Base-by-base conservation (phyloP, 2,888 invertebrate genomes). In the Drosophila hamatofila region DNA sequence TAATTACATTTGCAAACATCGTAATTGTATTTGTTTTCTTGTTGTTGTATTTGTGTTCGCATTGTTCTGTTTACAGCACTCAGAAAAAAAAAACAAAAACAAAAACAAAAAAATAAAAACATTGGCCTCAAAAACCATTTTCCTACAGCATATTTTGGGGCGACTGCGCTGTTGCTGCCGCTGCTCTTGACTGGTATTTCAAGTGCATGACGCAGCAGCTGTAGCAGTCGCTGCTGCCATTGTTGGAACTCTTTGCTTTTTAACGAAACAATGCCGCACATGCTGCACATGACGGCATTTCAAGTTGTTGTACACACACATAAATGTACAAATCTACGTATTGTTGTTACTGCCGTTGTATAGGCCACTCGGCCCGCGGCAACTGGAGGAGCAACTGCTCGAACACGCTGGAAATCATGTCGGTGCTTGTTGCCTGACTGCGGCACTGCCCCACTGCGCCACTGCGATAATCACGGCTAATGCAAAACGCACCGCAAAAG, bases 281-380 rank as follows among this genome's bases (percentile, higher is more conserved):
- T 69, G 69, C 81, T 86, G 84, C 82, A 76, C 69, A 82, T 80
- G 86, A 82, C 76, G 82, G 83, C 83, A 62, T 68, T 69, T 80
- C 78, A 75, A 69, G 60, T 66, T 78, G 60, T 52, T 69, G 55
- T 48, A 39, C 51, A 48, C 39, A 66, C 27, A 42, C n/a, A 37
- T 39, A 33, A 23, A 52, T 55, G 46, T 48, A 52, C 37, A 56
- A 30, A 59, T 21, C 12, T 14, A 30, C n/a, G 42, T 23, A 14
- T 35, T 67, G 59, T 18, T 63, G 55, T 51, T 58, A 42, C n/a
- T 69, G 48, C 41, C 58, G 48, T 48, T 46, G 41, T 46, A 46
- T 46, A 44, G 55, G 44, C 67, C 55, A 30, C 44, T 21, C 39
- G 57, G 60, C 64, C 67, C 16, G 42, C 42, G 42, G 56, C 56